Evolutionary conservation across 2,113 vertebrate species (phyloP), one percentile per base, ranked within the genome.

Genomic region (Neogobius melanostomus): DNA sequence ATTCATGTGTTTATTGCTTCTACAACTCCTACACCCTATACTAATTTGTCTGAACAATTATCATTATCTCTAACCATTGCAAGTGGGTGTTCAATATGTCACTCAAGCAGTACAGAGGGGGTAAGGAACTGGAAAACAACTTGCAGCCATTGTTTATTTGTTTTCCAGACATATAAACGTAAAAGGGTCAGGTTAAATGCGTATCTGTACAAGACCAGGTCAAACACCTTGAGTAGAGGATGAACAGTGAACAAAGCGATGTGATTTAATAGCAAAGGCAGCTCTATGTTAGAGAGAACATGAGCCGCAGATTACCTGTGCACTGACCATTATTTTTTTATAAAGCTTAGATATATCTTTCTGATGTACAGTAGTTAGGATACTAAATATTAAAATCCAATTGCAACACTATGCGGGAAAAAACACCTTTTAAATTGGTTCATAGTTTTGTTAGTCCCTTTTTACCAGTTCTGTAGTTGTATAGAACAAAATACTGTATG

Each of bases 271-370:
- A 47, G 48, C 16, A 59, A 15, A 60, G 1, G 21, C 54, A 21
- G 21, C 8, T 43, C 28, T 45, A 12, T 45, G 49, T 14, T 46
- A 11, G 6, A 10, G 45, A 14, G 28, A 36, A 36, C 28, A 2
- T 60, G 68, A 56, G 68, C 69, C 14, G 56, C 56, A 4, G 14
- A 53, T 61, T 73, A 79, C 82, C 85, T 87, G 79, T 83, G 79
- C 80, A 85, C 80, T 82, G 81, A 82, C 52, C 21, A 36, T 36
- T 15, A 43, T 14, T 43, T 43, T 57, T 57, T 11, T 11, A 57
- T 57, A 36, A 3, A 53, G 16, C n/a, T 2, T 36, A 36, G 28
- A 36, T 36, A 36, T 36, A 36, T 36, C 28, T 36, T 36, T 36
- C 28, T 3, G 28, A 36, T 4, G 28, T 36, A 36, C 28, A 36